Conservation (phyloP, 2,888 invertebrate species). For the Criorhina ranunculi region DNA sequence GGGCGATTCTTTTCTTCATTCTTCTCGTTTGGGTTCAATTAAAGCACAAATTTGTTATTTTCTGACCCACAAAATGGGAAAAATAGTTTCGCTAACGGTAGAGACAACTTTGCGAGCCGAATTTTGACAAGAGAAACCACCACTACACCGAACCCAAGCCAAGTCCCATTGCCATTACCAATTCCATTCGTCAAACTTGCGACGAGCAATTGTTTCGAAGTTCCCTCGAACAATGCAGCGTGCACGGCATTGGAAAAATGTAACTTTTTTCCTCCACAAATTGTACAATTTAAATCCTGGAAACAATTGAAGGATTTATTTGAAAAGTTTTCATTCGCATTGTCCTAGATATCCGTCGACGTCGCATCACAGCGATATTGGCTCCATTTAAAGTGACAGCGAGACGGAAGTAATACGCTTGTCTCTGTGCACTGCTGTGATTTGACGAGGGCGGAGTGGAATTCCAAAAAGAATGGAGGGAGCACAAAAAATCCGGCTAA, state of each 20-base stretch:
- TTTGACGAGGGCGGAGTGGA: constrained; percentile 68
- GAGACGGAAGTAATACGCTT: constrained; percentile 71
- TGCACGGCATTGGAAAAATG: constrained; percentile 44
- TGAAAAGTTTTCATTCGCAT: constrained; percentile 67
- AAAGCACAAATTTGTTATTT: constrained; percentile 65
- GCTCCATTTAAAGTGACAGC: constrained; percentile 71
- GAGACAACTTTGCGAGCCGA: constrained; percentile 31
- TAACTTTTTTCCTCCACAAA: constrained; percentile 45
- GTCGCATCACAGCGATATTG: constrained; percentile 58
- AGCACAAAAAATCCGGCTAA: constrained; percentile 44
- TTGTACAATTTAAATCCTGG: constrained; percentile 64
- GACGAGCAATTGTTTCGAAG: constrained; percentile 52
- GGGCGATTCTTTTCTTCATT: constrained; percentile 43
- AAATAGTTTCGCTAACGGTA: constrained; percentile 51
- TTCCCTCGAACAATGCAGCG: constrained; percentile 39
- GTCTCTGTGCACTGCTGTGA: constrained; percentile 61
- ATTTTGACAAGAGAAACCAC: constrained; percentile 62
- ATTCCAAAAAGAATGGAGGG: constrained; percentile 28
- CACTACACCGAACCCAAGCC: constrained; percentile 3
- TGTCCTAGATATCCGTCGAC: constrained; percentile 60
- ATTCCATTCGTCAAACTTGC: constrained; percentile 64
- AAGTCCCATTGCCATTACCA: background rate
- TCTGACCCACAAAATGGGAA: constrained; percentile 66
- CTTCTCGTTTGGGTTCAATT: constrained; percentile 60
- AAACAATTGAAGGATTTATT: constrained; percentile 75